Evolutionary conservation across 2,797 vertebrate genomes (phyloP), one percentile per base, ranked within the genome.

Genomic region (Lepus oiostolus): DNA sequence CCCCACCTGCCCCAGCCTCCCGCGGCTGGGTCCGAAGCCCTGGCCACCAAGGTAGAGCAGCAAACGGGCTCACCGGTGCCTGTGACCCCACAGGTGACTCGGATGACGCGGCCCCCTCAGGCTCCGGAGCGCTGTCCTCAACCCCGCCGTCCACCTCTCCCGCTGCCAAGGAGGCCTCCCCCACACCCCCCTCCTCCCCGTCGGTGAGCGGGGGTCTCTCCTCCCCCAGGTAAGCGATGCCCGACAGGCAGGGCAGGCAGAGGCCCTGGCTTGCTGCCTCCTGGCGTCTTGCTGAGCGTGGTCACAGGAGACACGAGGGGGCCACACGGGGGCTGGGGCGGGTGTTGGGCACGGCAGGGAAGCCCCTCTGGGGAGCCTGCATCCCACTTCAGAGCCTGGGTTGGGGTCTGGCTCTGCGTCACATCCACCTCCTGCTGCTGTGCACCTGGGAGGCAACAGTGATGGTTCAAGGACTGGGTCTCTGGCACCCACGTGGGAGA

Each of bases 161-260:
- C 0, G 99, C 99, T 4, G 96, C 99, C 94, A 99, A 99, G 98
- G 99, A 99, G 97, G 98, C 99, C 17, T 99, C 99, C 0, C 99
- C 99, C 84, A 99, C 99, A 0, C 99, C 99, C 0, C 99, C 99
- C 14, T 99, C 99, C 50, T 99, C 99, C n/a, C 99, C 99, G 0
- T 99, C 99, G 1, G 99, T 99, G 96, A 99, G 99, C 95, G 98
- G 99, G 96, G 99, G 98, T 96, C 98, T 99, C 96, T 98, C 99
- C 0, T 98, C 99, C 75, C 98, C 99, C 98, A 99, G 99, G 99
- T 99, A 98, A 85, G 4, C 13, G 24, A 26, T 58, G 2, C 7
- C 3, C 8, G 13, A 3, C 16, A 21, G 54, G 5, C 54, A 58
- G 28, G 71, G 28, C 50, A 60, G 32, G 38, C 7, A 6, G 21